Evolutionary conservation across 2,888 invertebrate species (phyloP).

Genomic region (Brachynemurus nebulosus): DNA sequence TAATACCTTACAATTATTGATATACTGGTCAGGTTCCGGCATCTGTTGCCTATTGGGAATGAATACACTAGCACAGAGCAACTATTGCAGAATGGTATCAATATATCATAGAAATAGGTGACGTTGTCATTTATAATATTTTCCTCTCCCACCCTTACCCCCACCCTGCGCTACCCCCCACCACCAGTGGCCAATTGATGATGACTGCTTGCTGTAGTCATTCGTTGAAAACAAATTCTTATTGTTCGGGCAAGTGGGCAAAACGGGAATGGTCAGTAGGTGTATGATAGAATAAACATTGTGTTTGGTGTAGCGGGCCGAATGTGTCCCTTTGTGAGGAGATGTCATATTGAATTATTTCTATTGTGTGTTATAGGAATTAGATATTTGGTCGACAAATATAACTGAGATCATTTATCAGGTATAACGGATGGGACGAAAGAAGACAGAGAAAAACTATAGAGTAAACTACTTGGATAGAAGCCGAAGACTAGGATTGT

Average conservation of each 20-base stretch:
- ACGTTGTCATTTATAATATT: slow-evolving; percentile 2
- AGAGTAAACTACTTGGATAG: too few relatives aligned
- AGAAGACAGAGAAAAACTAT: too few relatives aligned
- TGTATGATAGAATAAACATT: too few relatives aligned
- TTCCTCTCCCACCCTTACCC: not conserved
- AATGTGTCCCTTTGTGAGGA: not conserved
- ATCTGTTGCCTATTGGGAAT: slow-evolving; percentile 13
- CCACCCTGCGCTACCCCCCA: not conserved
- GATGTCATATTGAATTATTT: slow-evolving; percentile 1
- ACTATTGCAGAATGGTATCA: slow-evolving; percentile 10
- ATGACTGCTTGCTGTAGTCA: not conserved
- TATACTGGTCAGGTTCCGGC: slow-evolving; percentile 11
- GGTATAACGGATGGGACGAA: too few relatives aligned
- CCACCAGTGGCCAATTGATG: not conserved
- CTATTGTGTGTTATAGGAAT: not conserved
- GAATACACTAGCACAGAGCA: too few relatives aligned
- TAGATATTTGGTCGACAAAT: too few relatives aligned
- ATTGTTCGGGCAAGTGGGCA: too few relatives aligned
- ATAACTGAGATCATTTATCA: too few relatives aligned
- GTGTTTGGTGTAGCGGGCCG: too few relatives aligned
- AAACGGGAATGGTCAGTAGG: too few relatives aligned
- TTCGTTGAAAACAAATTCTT: not conserved
- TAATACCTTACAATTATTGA: slow-evolving; percentile 3
- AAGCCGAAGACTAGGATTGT: too few relatives aligned
- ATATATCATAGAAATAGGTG: slow-evolving; percentile 11